Evolutionary conservation across 2,113 vertebrate genomes (phyloP).

Genomic region (Hydrochoerus hydrochaeris): DNA sequence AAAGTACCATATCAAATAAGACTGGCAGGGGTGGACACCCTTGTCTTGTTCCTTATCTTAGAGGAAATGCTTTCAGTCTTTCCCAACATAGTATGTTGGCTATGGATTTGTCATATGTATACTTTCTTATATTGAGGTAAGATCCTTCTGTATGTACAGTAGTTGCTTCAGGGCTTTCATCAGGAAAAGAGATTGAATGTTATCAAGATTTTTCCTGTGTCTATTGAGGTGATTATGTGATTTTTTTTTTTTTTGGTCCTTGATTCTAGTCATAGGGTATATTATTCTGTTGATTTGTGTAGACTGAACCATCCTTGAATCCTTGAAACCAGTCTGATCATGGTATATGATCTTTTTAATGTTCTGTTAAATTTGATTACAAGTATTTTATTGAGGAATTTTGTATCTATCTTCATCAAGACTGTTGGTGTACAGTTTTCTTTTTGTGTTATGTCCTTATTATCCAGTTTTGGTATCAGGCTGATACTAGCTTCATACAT

Average conservation of each 20-base stretch:
- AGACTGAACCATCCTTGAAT: not conserved
- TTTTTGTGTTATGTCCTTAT: not conserved
- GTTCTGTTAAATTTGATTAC: not conserved
- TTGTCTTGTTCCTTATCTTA: not conserved
- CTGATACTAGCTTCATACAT: not conserved
- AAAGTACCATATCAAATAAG: not conserved
- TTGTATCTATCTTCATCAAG: not conserved
- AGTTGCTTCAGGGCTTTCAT: not conserved
- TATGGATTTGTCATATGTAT: not conserved
- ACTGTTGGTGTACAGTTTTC: not conserved
- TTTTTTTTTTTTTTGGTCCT: not conserved
- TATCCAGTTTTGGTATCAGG: not conserved
- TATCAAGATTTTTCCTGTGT: not conserved
- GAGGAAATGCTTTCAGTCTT: not conserved
- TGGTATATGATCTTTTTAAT: not conserved
- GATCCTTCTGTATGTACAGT: not conserved
- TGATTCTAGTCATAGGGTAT: not conserved
- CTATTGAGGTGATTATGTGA: not conserved
- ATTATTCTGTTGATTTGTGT: not conserved
- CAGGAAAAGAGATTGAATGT: not conserved
- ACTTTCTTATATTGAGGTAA: not conserved
- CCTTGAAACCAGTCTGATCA: not conserved
- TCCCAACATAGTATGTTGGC: not conserved
- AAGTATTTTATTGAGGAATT: not conserved
- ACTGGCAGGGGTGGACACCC: not conserved